These are phyloP conservation scores for Erinaceus europaeus DNA, from an alignment of 2,113 vertebrate species.

Conservation along the genomic window DNA sequence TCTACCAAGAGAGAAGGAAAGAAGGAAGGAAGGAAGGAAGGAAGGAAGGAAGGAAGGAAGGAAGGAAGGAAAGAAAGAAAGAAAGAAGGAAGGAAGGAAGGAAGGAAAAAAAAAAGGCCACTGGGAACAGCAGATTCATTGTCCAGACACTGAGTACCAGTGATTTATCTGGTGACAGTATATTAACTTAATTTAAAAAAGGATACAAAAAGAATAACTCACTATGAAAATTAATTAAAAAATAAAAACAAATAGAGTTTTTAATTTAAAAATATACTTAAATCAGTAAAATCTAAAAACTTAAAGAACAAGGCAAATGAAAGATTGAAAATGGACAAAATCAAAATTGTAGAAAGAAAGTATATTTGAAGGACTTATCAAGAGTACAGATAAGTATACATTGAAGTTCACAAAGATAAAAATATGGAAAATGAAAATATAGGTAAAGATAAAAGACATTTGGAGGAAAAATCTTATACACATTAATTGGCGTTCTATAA, in stretches of 20 bases:
- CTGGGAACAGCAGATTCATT: too few species aligned
- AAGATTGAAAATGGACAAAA: neutral
- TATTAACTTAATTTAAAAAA: too few species aligned
- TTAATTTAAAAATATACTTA: neutral
- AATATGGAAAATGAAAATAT: neutral
- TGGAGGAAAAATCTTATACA: neutral
- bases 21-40: too few species aligned
- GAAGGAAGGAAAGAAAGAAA: too few species aligned
- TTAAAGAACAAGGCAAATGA: neutral
- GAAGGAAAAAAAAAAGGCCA: too few species aligned
- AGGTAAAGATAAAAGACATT: neutral
- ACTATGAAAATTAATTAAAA: neutral
- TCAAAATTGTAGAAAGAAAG: slow-evolving; percentile 4
- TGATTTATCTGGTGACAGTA: too few species aligned
- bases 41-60: too few species aligned
- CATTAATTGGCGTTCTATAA: neutral
- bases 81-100: too few species aligned
- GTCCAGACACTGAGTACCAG: too few species aligned
- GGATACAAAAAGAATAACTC: neutral
- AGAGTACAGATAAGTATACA: neutral
- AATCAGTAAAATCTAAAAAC: neutral
- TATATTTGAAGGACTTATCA: neutral
- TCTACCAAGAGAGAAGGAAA: too few species aligned
- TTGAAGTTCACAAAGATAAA: neutral
- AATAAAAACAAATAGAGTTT: neutral